These are phyloP conservation scores for Atta colombica DNA, from an alignment of 1,140 invertebrate genomes.

Conservation along the genomic window DNA sequence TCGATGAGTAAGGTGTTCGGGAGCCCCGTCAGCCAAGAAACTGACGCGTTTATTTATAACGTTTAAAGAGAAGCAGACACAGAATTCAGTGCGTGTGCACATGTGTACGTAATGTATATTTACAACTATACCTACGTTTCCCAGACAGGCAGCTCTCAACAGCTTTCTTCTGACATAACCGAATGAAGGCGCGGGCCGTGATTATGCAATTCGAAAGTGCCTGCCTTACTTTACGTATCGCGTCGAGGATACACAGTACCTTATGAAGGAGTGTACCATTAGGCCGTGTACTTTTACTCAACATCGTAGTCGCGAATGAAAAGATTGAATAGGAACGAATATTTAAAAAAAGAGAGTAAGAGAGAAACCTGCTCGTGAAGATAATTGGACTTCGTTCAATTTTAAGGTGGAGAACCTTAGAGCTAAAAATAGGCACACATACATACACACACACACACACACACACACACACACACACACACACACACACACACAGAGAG, in stretches of 20 bases:
- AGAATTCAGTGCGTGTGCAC: constrained; percentile 31
- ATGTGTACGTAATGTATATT: constrained; percentile 48
- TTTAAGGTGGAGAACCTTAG: not conserved
- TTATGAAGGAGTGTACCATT: constrained; percentile 68
- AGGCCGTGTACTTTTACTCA: constrained; percentile 66
- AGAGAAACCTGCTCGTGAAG: not conserved
- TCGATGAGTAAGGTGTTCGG: constrained; percentile 44
- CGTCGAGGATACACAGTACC: constrained; percentile 70
- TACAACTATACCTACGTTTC: constrained; percentile 81
- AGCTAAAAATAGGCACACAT: not conserved
- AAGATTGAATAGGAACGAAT: constrained; percentile 8
- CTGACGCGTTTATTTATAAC: constrained; percentile 80
- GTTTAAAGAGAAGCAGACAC: constrained; percentile 72
- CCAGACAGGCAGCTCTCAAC: constrained; percentile 81
- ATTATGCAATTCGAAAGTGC: constrained; percentile 87
- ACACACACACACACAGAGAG: not conserved
- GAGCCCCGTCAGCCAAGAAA: constrained; percentile 59
- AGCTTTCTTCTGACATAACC: constrained; percentile 87
- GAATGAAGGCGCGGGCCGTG: constrained; percentile 85
- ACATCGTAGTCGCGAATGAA: constrained; percentile 1
- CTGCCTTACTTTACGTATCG: constrained; percentile 86
- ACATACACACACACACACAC: not conserved
- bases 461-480: not conserved
- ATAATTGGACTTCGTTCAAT: not conserved
- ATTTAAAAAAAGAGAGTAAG: not conserved